Percentiles rank a stretch among this genome's conserved stretches.
Conservation (phyloP, 1,140 invertebrate genomes). For the Drosophila busckii region DNA sequence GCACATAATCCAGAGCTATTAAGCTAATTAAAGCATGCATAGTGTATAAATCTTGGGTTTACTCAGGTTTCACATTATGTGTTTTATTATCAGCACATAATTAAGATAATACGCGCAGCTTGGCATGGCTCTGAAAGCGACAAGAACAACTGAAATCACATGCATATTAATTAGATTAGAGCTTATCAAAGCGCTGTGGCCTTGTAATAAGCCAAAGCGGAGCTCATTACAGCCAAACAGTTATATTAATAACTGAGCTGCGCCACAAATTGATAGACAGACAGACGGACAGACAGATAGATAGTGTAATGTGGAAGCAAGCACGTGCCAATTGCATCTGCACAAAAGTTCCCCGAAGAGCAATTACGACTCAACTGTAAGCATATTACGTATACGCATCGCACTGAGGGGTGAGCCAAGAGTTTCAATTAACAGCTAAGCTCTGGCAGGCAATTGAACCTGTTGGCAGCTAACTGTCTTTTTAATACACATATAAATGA, state of each 20-base stretch:
- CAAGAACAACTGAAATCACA: not conserved
- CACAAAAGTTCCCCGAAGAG: constrained; percentile 2
- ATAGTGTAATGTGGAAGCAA: constrained; percentile 22
- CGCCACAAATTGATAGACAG: not conserved
- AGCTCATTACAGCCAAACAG: constrained; percentile 6
- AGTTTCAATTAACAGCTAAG: constrained; percentile 18
- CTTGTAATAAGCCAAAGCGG: not conserved
- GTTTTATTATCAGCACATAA: constrained; percentile 8
- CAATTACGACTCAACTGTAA: constrained; percentile 9
- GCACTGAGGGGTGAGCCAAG: not conserved
- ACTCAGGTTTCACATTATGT: not conserved
- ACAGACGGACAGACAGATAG: not conserved
- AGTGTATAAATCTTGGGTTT: too few relatives aligned
- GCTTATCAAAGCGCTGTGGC: too few relatives aligned
- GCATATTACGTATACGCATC: constrained; percentile 30
- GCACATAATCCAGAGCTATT: not conserved
- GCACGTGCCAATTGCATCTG: constrained; percentile 27
- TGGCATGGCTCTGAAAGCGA: too few relatives aligned
- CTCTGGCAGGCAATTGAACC: not conserved
- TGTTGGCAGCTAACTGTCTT: not conserved
- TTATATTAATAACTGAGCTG: not conserved
- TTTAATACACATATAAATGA: constrained; percentile 2
- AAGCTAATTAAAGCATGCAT: not conserved
- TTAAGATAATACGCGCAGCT: not conserved
- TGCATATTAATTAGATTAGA: constrained; percentile 26